A percentile compares a stretch with the other conserved stretches of the same genome.
Evolutionary conservation across 2,888 invertebrate genomes (phyloP).

Genomic region (Stramonita haemastoma): DNA sequence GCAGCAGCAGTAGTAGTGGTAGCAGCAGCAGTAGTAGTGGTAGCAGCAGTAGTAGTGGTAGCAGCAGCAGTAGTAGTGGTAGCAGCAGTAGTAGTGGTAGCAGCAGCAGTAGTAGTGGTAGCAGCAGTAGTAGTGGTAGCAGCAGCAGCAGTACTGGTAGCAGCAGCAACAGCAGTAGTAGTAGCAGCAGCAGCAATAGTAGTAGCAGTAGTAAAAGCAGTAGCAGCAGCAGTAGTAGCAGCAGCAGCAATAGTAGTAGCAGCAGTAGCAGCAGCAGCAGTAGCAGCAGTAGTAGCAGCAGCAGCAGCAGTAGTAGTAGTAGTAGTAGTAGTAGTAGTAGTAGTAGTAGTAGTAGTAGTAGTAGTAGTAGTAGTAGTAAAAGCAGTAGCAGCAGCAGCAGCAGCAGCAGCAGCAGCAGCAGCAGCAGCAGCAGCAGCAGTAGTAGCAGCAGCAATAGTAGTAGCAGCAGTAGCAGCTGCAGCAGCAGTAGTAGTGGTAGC

Average conservation of each 20-base stretch:
- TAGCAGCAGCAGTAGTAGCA: background rate
- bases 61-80: no score
- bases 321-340: background rate
- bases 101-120: no score
- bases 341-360: background rate
- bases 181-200: background rate
- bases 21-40: no score
- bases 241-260: background rate
- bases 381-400: background rate
- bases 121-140: background rate
- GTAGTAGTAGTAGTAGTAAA: background rate
- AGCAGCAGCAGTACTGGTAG: background rate
- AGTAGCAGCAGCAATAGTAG: no score
- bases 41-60: no score
- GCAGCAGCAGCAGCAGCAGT: background rate
- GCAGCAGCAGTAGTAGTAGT: no score
- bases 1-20: no score
- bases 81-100: no score
- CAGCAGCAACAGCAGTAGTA: no score
- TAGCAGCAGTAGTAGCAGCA: no score
- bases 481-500: conserved; percentile 7
- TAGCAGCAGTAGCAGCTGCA: background rate
- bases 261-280: background rate
- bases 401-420: no score
- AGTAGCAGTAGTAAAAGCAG: background rate